Conservation (phyloP, 2,797 vertebrate genomes). For the Acanthurus tractus region DNA sequence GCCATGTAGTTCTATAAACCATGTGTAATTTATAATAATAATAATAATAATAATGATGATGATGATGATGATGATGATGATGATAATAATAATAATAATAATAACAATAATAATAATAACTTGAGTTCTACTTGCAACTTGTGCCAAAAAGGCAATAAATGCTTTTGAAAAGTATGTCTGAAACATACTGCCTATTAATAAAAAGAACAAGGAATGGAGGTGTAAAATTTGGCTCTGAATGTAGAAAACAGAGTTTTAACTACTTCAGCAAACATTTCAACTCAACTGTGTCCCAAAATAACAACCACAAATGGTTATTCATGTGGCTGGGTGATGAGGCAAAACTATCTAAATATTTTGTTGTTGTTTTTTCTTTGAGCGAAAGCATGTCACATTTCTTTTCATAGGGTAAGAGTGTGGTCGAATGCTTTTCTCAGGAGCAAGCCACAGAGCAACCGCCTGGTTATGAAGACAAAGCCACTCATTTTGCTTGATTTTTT, state of each 20-base stretch:
- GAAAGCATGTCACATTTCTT: not conserved
- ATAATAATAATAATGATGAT: too few relatives aligned
- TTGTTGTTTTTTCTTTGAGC: not conserved
- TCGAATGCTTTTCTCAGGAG: not conserved
- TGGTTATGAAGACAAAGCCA: not conserved
- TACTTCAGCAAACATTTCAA: slow-evolving; percentile 5
- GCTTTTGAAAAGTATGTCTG: too few relatives aligned
- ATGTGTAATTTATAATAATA: too few relatives aligned
- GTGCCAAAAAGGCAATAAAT: too few relatives aligned
- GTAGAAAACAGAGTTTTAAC: not conserved
- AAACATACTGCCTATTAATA: not conserved
- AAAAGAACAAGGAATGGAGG: not conserved
- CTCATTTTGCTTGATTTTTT: not conserved
- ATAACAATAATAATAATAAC: too few relatives aligned
- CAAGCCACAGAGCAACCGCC: not conserved
- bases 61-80: too few relatives aligned
- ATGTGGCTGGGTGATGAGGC: not conserved
- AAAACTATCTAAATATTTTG: not conserved
- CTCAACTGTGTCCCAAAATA: not conserved
- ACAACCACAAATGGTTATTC: slow-evolving; percentile 8
- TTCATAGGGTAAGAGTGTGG: not conserved
- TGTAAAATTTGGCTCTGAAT: not conserved
- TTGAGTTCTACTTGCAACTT: not conserved
- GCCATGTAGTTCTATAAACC: too few relatives aligned
- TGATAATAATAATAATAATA: too few relatives aligned